Base-by-base conservation (phyloP, 2,797 vertebrate genomes). In the Antrozous pallidus region DNA sequence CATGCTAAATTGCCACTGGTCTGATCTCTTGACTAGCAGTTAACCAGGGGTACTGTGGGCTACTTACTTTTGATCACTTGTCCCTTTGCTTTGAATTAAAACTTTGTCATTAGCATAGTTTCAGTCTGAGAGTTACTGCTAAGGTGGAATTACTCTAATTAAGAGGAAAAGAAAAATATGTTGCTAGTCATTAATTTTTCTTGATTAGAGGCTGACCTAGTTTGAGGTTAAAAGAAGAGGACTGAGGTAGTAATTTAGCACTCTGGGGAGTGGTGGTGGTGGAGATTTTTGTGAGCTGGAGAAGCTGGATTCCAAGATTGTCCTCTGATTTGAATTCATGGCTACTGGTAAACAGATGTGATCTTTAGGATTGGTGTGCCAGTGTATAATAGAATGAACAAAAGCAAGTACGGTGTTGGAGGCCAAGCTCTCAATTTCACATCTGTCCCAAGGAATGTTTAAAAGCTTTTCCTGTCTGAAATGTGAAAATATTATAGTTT, bases 131-230 rank as follows among this genome's bases (percentile, higher is more conserved):
- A 97, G 88, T 95, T 95, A 95, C 81, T 90, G 95, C 94, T 84
- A 87, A 97, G 95, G 95, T 96, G 93, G 96, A 98, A 98, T 98
- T 92, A 96, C 96, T 98, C 98, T 98, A 98, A 98, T 98, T 98
- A 98, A 98, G 97, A 97, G 93, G 94, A 98, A 97, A 95, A 97
- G 95, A 94, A 97, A 98, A 98, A 95, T 96, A 97, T 97, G 98
- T 98, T 96, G 31, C 97, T 97, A 97, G 89, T 95, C 8, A 96
- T 96, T 95, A 92, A 93, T 95, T 94, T 93, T 74, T 92, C 96
- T 97, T 97, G 97, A 98, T 98, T 98, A 97, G 96, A 93, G 96
- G 86, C 93, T 96, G 93, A 79, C 96, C 98, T 97, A 92, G 97
- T 97, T 98, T 84, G 47, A 96, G 92, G 97, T 95, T 95, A 96